phyloP scores from a whole-genome alignment of 2,113 vertebrate species.

The Gavia stellata region DNA sequence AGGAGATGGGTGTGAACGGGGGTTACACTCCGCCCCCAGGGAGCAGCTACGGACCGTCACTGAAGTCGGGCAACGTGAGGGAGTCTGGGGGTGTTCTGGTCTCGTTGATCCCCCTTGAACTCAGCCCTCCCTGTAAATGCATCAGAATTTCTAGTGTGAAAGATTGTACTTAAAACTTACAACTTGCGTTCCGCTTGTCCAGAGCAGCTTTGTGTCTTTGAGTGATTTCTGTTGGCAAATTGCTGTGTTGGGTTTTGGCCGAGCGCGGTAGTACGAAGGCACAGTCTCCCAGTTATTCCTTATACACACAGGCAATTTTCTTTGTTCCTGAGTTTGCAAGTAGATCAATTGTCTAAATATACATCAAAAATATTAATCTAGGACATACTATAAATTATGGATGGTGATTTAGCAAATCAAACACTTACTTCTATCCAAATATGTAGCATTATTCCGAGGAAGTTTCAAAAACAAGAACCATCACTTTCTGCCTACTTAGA shows the following conservation, averaged over 20 bases:
- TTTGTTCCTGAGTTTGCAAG: not conserved
- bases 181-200: fast-evolving
- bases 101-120: no score
- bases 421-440: not conserved
- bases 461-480: not conserved
- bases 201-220: not conserved
- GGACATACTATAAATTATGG: not conserved
- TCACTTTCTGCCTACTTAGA: not conserved
- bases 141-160: not conserved
- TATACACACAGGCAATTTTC: fast-evolving
- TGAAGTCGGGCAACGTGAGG: not conserved
- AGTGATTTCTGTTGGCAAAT: not conserved
- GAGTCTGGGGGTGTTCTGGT: fast-evolving
- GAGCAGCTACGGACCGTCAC: not conserved
- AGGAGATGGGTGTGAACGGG: no score
- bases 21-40: not conserved
- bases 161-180: not conserved
- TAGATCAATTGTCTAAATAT: not conserved
- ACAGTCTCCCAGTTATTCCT: not conserved
- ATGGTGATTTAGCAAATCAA: not conserved
- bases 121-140: not conserved
- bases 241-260: not conserved
- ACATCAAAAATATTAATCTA: not conserved
- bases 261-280: fast-evolving
- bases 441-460: not conserved